Evolutionary conservation across 2,113 vertebrate species (phyloP), one percentile per base, ranked within the genome.

Genomic region (Naja naja): DNA sequence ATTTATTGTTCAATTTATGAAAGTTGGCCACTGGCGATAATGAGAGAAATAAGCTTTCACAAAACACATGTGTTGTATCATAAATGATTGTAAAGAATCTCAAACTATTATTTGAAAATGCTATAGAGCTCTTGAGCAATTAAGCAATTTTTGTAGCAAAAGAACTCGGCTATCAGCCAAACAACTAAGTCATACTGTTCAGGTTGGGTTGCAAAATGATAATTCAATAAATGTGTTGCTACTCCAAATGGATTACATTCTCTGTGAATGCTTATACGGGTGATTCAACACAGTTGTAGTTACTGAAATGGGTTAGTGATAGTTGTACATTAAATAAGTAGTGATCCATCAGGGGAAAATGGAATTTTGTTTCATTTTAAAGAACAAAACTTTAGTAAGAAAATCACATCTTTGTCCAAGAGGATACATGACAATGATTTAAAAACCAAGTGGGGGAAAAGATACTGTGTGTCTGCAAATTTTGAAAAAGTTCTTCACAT

Each of bases 11-110:
- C 93, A 94, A 93, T 91, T 94, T 92, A 94, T 47, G 34, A 90
- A 39, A 85, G 23, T 25, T 56, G 10, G 25, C 30, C 49, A 47
- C 18, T 85, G 94, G 91, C 53, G 45, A 94, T 88, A 96, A 25
- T 27, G 30, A 58, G 20, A 91, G 11, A 94, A 18, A 93, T 49
- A 96, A 85, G 85, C 92, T 74, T 95, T 97, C 94, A 20, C 3
- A 91, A 94, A 95, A 91, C 93, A 86, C 85, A 95, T 97, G 96
- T 96, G 90, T 93, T 93, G 58, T 23, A 69, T 93, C 94, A 94
- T 93, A 93, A 89, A 94, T 92, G 85, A 39, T 74, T 93, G 47
- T 92, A 89, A 89, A 88, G 90, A 69, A 94, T 95, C 96, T 47
- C 90, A 64, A 94, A 89, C 60, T 92, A 89, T 93, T 93, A 92